phyloP scores from a whole-genome alignment of 1,140 invertebrate genomes.

The Prorops nasuta region DNA sequence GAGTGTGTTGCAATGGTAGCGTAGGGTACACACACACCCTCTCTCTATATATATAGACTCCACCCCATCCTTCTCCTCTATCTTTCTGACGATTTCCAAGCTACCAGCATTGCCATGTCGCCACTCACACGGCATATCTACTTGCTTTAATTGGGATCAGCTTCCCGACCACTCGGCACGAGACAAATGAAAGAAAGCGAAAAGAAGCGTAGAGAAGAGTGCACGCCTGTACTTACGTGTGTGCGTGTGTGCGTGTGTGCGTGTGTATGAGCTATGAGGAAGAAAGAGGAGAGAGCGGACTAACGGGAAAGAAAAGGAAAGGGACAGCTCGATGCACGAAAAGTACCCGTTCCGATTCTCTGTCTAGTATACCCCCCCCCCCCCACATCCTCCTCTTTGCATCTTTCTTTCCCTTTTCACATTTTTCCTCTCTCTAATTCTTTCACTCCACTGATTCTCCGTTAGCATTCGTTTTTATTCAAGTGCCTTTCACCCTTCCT shows the following conservation, averaged over 20 bases:
- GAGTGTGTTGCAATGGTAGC: too few species aligned
- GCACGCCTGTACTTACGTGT: too few species aligned
- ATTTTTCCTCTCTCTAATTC: background rate
- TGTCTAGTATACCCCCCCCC: background rate
- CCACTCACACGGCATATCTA: constrained; percentile 30
- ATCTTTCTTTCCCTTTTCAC: background rate
- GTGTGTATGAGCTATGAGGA: too few species aligned
- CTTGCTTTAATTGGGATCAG: constrained; percentile 44
- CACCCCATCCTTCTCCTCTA: too few species aligned
- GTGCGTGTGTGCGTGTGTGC: too few species aligned
- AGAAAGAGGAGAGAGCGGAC: too few species aligned
- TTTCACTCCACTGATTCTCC: background rate
- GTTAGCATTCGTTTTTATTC: background rate
- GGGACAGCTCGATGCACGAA: constrained; percentile 10
- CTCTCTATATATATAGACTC: too few species aligned
- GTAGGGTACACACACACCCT: too few species aligned
- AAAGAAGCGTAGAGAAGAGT: background rate
- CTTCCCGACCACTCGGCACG: constrained; percentile 34
- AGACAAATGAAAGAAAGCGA: constrained; percentile 40
- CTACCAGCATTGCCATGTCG: background rate
- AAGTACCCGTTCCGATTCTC: background rate
- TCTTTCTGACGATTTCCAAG: too few species aligned
- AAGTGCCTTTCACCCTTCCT: background rate
- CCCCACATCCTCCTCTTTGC: background rate
- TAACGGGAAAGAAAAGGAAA: background rate